Base-by-base conservation (phyloP, 2,113 vertebrate genomes). In the Cervus canadensis region DNA sequence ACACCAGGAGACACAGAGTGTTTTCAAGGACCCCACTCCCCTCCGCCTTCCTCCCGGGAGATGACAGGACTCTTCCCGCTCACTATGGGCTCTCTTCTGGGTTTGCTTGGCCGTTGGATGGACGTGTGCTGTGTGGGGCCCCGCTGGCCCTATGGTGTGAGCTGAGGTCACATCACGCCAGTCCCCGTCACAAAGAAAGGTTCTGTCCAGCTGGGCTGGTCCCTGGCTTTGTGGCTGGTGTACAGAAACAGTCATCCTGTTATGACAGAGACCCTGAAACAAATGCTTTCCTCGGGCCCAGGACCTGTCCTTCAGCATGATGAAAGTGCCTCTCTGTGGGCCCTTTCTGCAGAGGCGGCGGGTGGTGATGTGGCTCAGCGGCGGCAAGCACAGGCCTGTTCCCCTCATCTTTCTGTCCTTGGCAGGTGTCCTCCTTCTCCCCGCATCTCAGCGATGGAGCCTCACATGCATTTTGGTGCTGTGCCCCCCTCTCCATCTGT, bases 151-250 rank as follows among this genome's bases (percentile, higher is more conserved):
- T 25, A 19, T 96, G 95, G 92, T 30, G 19, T 0, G 25, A 96
- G 96, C 74, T 90, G 64, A 94, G 88, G 43, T 96, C 87, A 94
- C 33, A 57, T 82, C 74, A 48, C 26, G 1, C 64, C 84, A 96
- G 95, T 40, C 33, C 28, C 57, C n/a, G 6, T 86, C 81, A 95
- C 95, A 96, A 97, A 94, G 96, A 74, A 92, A 78, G 71, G 11
- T 90, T 92, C 92, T 94, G 90, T 95, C 79, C 62, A 30, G 57
- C 43, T 15, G 74, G 64, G n/a, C 76, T 33, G 64, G 40, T 52
- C 36, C 25, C 67, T 3, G 28, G 54, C 82, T 76, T 15, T 26
- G 15, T 4, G 88, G 56, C 86, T 52, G n/a, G 33, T 2, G 5
- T 30, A 12, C 45, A 50, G 82, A 95, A 84, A 57, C 4, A 36